Conservation (phyloP, 2,113 vertebrate species). For the Cygnus atratus region DNA sequence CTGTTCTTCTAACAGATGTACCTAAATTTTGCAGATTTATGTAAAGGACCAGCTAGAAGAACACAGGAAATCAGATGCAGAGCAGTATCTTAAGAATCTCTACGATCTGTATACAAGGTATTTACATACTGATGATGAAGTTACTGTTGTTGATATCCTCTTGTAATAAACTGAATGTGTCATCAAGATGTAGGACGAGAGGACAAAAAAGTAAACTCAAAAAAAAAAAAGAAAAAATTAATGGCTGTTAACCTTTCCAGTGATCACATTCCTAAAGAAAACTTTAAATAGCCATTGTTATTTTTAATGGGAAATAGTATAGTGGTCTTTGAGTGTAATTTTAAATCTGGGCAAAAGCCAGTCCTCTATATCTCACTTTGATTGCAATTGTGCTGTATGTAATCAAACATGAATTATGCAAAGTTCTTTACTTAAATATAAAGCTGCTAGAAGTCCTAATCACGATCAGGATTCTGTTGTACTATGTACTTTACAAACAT, state of each 20-base stretch:
- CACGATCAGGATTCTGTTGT: background rate
- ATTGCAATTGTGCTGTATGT: background rate
- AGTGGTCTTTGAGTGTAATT: background rate
- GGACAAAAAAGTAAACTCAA: background rate
- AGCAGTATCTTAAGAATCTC: slow-evolving; percentile 97
- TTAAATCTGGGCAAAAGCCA: background rate
- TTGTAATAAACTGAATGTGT: background rate
- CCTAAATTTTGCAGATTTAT: slow-evolving; percentile 80
- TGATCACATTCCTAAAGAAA: background rate
- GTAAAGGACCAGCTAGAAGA: slow-evolving; percentile 93
- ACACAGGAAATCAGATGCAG: slow-evolving; percentile 90
- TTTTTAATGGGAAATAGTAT: background rate
- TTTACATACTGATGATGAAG: background rate
- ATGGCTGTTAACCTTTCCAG: background rate
- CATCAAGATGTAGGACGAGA: background rate
- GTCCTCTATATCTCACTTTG: background rate
- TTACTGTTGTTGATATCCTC: background rate
- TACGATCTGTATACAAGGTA: slow-evolving; percentile 97
- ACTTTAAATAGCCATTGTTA: background rate
- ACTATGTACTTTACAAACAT: slow-evolving; percentile 14
- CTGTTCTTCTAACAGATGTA: background rate
- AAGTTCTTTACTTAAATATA: background rate
- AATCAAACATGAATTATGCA: slow-evolving; percentile 13
- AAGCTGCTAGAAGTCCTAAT: slow-evolving; percentile 12
- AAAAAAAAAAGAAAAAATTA: background rate